Base-by-base conservation (phyloP, 2,888 invertebrate species). In the Doris montereyensis region DNA sequence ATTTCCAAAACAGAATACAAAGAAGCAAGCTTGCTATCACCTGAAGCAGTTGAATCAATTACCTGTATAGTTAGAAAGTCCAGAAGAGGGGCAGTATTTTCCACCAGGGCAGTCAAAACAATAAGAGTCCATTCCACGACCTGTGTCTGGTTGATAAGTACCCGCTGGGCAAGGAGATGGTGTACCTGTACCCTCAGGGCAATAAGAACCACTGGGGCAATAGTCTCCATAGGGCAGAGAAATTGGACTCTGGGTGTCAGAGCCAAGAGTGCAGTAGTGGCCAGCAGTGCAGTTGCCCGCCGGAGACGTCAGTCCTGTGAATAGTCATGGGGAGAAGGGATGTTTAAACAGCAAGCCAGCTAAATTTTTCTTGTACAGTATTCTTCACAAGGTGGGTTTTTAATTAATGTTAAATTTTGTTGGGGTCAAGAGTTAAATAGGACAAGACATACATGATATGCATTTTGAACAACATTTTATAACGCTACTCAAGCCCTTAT, bases 51-150 rank as follows among this genome's bases (percentile, higher is more conserved):
- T n/a, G n/a, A n/a, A n/a, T n/a, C n/a, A n/a, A n/a, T 76, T 77
- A 89, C 89, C 89, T 81, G 90, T 89, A 62, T 81, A 84, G 81
- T 89, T 89, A 17, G 84, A 82, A n/a, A 85, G 85, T 21, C 89
- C 89, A 28, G 83, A 81, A 8, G 81, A 81, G 5, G 81, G 87
- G 83, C 90, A 90, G 83, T 87, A 90, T 52, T 86, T 84, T 21
- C 90, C 90, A 10, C 87, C 87, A 4, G 89, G 86, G 82, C 90
- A 90, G 76, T 84, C 83, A n/a, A 88, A 81, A 81, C 90, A 90
- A 71, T 90, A 85, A 13, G 71, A 13, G 2, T 83, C 60, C 0
- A 77, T 78, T 0, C 72, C 70, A 8, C 81, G 83, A 0, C 86
- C 85, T 5, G 85, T 86, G 62, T 86, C 86, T 0, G 87, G 84